Conservation (phyloP, 2,888 invertebrate species). For the Agonopterix subpropinquella region DNA sequence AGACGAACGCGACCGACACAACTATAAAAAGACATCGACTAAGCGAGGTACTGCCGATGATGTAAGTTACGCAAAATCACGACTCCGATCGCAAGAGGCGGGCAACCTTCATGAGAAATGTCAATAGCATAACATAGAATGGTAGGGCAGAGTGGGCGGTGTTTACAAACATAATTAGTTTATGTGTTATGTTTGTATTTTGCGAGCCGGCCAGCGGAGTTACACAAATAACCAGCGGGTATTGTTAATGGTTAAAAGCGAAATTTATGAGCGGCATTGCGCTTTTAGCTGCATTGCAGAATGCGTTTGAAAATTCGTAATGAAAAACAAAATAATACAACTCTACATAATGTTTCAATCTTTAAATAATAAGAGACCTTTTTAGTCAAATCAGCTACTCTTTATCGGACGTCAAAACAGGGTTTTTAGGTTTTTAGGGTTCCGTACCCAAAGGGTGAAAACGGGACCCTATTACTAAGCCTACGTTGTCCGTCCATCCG, state of each 20-base stretch:
- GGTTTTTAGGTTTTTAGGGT: too few species aligned
- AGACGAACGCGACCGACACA: slow-evolving; percentile 43
- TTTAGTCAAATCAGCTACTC: too few species aligned
- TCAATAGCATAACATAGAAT: slow-evolving; percentile 61
- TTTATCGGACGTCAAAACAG: too few species aligned
- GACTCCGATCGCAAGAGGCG: slow-evolving; percentile 24
- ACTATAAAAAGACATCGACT: slow-evolving; percentile 52
- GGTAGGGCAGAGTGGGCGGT: slow-evolving; percentile 30
- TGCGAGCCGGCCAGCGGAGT: not conserved
- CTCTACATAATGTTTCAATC: too few species aligned
- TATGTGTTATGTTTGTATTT: slow-evolving; percentile 1
- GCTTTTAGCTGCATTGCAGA: too few species aligned
- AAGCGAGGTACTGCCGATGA: slow-evolving; percentile 40
- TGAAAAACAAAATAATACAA: too few species aligned
- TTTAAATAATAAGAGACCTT: too few species aligned
- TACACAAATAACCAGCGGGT: not conserved
- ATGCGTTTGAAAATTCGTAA: too few species aligned
- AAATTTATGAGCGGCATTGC: not conserved
- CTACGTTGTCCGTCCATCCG: too few species aligned
- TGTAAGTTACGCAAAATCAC: slow-evolving; percentile 70
- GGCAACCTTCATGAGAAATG: slow-evolving; percentile 68
- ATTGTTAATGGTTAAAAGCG: not conserved
- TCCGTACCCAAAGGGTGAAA: too few species aligned
- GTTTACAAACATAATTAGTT: slow-evolving; percentile 21
- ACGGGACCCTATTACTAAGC: too few species aligned